A percentile compares a stretch with the other conserved stretches of the same genome.
Conservation (phyloP, 2,797 vertebrate genomes). For the Labeo calbasu region DNA sequence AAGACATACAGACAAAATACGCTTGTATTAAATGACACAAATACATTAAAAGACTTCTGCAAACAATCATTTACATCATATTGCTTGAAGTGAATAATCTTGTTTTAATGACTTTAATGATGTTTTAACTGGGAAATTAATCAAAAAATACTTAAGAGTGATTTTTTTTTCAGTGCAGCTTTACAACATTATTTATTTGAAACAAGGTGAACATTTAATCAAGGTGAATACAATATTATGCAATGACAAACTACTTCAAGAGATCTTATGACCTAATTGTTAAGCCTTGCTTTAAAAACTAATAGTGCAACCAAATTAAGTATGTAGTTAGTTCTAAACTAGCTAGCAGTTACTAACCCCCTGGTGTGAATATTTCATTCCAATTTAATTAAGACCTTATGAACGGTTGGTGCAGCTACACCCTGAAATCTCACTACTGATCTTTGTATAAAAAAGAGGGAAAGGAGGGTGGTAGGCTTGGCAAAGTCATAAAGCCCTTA, state of each 20-base stretch:
- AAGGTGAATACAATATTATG: not conserved
- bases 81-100: not conserved
- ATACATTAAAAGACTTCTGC: not conserved
- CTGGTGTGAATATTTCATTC: conserved; percentile 15
- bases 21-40: not conserved
- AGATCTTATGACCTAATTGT: not conserved
- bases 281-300: not conserved
- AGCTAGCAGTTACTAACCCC: not conserved
- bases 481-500: conserved; percentile 63
- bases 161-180: not conserved
- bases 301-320: not conserved
- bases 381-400: conserved; percentile 12
- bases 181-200: not conserved
- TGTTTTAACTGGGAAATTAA: not conserved
- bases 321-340: not conserved
- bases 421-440: conserved; percentile 19
- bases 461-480: conserved; percentile 21
- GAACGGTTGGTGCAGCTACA: not conserved
- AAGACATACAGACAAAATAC: not conserved
- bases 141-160: not conserved
- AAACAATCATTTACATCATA: not conserved
- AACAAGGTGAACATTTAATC: not conserved
- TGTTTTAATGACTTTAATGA: not conserved
- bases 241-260: not conserved
- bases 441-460: conserved; percentile 13